Base-by-base conservation (phyloP, 2,888 invertebrate genomes). In the Hemaris fuciformis region DNA sequence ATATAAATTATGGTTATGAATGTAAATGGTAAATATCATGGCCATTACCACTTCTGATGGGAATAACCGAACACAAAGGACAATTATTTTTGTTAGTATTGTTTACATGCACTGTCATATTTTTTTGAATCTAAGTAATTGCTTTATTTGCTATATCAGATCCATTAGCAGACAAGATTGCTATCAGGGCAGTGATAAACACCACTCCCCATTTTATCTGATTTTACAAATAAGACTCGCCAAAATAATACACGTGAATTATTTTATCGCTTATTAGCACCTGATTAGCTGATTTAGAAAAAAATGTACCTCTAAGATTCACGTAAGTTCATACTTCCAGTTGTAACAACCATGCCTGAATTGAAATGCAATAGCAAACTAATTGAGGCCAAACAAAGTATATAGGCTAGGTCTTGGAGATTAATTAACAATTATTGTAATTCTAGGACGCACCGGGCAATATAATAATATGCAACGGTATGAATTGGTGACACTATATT, bases 371-470 rank as follows among this genome's bases (percentile, higher is more conserved):
- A 57, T 41, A 15, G 7, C 20, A 18, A n/a, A 57, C 23, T 13
- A 6, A 41, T 38, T 38, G 31, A 13, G 18, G 25, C 5, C 3
- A 20, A 4, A 10, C 4, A 22, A 6, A 13, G 4, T 53, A 53
- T 18, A 18, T 53, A 20, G 53, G 27, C 27, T 53, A 31, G 53
- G 53, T 53, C 53, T 27, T n/a, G n/a, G 41, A 42, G 42, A 56
- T 43, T 31, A 31, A 61, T 31, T 53, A 53, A 8, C 53, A 15
- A 18, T 53, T 0, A 71, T 72, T 74, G 68, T 72, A 62, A 64
- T 80, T 77, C 74, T 77, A 76, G 80, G 74, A 42, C 76, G 71
- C 57, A 65, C 62, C 65, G 64, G 72, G 66, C 18, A 53, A 27
- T n/a, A n/a, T n/a, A n/a, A n/a, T n/a, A n/a, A n/a, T n/a, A n/a